phyloP scores from a whole-genome alignment of 2,888 invertebrate species.

The Syrista parreyssii region DNA sequence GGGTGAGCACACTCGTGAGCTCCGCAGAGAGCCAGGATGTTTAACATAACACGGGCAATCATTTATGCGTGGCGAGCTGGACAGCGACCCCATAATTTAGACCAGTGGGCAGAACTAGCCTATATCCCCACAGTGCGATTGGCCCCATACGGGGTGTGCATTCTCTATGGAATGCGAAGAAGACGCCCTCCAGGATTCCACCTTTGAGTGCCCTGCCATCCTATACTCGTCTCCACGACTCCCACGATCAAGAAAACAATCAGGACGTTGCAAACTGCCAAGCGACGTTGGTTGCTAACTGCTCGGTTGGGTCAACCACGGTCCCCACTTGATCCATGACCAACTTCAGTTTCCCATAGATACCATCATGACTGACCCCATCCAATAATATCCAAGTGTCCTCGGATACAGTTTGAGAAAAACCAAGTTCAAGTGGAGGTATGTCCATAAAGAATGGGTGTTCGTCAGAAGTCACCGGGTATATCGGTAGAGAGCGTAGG shows the following conservation, averaged over 20 bases:
- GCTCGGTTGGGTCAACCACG: not conserved
- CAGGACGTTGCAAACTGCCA: not conserved
- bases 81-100: conserved; percentile 64
- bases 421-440: not conserved
- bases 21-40: conserved; percentile 48
- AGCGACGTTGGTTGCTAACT: not conserved
- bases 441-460: not conserved
- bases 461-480: conserved; percentile 46
- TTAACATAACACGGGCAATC: conserved; percentile 66
- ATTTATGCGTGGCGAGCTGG: conserved; percentile 62
- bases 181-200: conserved; percentile 4
- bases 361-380: not conserved
- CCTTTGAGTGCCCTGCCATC: not conserved
- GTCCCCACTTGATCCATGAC: not conserved
- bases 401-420: not conserved
- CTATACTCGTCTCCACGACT: not conserved
- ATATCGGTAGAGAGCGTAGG: conserved; percentile 44
- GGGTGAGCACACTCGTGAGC: conserved; percentile 25
- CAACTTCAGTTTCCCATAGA: not conserved
- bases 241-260: not conserved
- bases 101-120: conserved; percentile 59
- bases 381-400: not conserved
- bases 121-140: conserved; percentile 30
- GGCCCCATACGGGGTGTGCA: conserved; percentile 27
- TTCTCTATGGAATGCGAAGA: conserved; percentile 7